Percentiles rank a stretch among this genome's conserved stretches.
These are phyloP conservation scores for Silurus asotus DNA, from an alignment of 2,113 vertebrate species.

Conservation along the genomic window DNA sequence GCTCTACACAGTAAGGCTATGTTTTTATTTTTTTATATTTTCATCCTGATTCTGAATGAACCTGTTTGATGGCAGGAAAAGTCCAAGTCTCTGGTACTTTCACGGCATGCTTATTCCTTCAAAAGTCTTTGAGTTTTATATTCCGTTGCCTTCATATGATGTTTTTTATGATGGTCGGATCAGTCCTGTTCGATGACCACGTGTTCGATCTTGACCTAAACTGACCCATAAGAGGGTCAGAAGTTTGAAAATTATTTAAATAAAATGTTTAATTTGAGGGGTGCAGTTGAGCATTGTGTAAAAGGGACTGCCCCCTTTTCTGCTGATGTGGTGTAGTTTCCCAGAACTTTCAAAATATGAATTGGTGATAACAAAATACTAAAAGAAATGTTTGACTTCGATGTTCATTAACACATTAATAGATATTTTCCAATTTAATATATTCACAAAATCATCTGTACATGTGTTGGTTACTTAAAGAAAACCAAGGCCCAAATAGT, in stretches of 20 bases:
- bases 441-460: not conserved
- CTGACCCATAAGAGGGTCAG: not conserved
- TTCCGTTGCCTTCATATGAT: not conserved
- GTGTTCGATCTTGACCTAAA: not conserved
- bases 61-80: not conserved
- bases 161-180: not conserved
- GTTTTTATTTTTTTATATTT: not conserved
- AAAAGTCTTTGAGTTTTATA: not conserved
- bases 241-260: too few relatives aligned
- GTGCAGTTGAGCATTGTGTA: not conserved
- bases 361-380: not conserved
- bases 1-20: constrained; percentile 36
- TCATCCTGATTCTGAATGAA: constrained; percentile 42
- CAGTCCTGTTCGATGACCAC: not conserved
- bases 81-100: not conserved
- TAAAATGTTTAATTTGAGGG: not conserved
- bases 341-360: not conserved
- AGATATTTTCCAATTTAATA: not conserved
- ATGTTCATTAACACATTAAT: not conserved
- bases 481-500: not conserved
- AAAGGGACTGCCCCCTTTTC: not conserved
- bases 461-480: not conserved
- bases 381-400: not conserved
- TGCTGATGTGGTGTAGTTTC: not conserved
- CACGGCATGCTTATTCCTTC: not conserved